Evolutionary conservation across 2,888 invertebrate species (phyloP), one percentile per base, ranked within the genome.

Genomic region (Epirrhoe alternata): DNA sequence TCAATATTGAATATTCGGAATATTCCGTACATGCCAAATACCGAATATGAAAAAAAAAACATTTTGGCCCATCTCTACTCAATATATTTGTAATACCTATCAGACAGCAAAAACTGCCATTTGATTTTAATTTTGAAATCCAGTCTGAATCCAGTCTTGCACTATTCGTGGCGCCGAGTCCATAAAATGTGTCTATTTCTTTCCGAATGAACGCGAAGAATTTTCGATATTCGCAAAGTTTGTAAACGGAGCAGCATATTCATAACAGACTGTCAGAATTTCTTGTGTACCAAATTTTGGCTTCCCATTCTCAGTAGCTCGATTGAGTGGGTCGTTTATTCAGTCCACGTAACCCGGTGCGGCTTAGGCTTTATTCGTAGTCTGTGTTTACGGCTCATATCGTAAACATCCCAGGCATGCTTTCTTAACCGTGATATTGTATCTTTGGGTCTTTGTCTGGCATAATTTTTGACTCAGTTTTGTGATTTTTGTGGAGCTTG

Each of bases 401-500:
- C 78, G 78, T 82, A 79, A 84, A 79, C 78, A 79, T 74, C 77
- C 73, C 64, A 64, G 58, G 64, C 76, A 67, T 73, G 71, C 66
- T 63, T 42, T 71, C 72, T 54, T 31, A 56, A 53, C 66, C 63
- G 45, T 67, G 64, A 68, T 59, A 59, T 67, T 65, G 61, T 59
- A 52, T 64, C 33, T 64, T 52, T 55, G 24, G 35, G 14, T 49
- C 42, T 45, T 59, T 52, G 49, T 61, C 10, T 61, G 63, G 51
- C 57, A 53, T 65, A 35, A 55, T 50, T 60, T 63, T 63, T 56
- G 47, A 52, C 16, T 45, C 52, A 12, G n/a, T 47, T 66, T 33
- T 57, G 61, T 61, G 61, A 47, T 47, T 47, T 47, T 24, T 51
- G 52, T 0, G 16, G n/a, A 51, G 50, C 45, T 6, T 33, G 12